Evolutionary conservation across 2,797 vertebrate species (phyloP), one percentile per base, ranked within the genome.

Genomic region (Botia kubotai): DNA sequence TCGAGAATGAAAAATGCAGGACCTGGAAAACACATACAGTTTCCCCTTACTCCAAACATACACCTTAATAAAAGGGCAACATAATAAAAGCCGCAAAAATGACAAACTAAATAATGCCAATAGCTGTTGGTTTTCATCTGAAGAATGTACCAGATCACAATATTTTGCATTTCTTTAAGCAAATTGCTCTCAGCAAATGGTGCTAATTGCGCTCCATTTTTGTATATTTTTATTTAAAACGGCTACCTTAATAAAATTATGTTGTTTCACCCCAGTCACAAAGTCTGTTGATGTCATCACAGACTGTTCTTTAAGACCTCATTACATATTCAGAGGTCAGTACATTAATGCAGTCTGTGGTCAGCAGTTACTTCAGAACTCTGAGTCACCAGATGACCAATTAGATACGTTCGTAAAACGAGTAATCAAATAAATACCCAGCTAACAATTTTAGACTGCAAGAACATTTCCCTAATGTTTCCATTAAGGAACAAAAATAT

Each of bases 1-100:
- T 71, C 57, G 71, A 58, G 39, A 29, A 60, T 82, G 17, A 84
- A 82, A 80, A 80, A 82, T 85, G 73, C 80, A 68, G 73, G 72
- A 19, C 19, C 67, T 70, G 74, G 63, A 66, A 74, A 69, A 78
- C 65, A 83, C 57, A 68, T 53, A 48, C 58, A 58, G 4, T 60
- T 79, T 81, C 36, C 79, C 66, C 55, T 78, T 70, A 58, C 65
- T 36, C 48, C 52, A 68, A 72, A 65, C 55, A 75, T 58, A 43
- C 33, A 29, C 79, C 21, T 7, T 17, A 74, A 12, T 6, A 8
- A 39, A 6, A 48, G 52, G 23, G 48, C 52, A 19, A 26, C 23
- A 33, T 29, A 33, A 6, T 0, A 43, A 43, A 43, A 7, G 39
- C 39, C 8, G 39, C 39, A 43, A 4, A 43, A 43, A 43, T 7